Percentiles rank a stretch among this genome's conserved stretches.
Evolutionary conservation across 2,888 invertebrate genomes (phyloP).

Genomic region (Rhagophthalmus giganteus): DNA sequence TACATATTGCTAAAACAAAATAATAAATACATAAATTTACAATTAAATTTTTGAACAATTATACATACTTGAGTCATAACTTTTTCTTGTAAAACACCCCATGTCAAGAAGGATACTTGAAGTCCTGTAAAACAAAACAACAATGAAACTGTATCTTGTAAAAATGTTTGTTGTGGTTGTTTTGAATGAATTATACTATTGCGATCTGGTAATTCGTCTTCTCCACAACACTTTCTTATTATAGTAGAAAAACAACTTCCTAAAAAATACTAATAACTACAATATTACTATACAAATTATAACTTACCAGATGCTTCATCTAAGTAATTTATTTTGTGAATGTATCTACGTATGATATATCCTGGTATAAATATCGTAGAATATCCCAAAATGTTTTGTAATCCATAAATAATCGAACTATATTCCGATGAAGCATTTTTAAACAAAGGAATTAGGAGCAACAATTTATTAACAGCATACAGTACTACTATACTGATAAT

Average conservation of each 20-base stretch:
- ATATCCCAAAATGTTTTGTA: constrained; percentile 84
- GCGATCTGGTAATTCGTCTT: constrained; percentile 56
- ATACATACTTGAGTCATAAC: constrained; percentile 88
- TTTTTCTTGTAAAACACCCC: constrained; percentile 97
- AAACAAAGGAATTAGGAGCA: constrained; percentile 48
- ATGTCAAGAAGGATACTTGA: constrained; percentile 88
- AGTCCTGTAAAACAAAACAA: constrained; percentile 84
- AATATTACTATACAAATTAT: not conserved
- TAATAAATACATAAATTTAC: too few relatives aligned
- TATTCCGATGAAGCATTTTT: constrained; percentile 60
- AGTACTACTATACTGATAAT: constrained; percentile 55
- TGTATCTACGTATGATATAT: constrained; percentile 78
- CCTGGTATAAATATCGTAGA: constrained; percentile 86
- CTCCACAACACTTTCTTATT: constrained; percentile 60
- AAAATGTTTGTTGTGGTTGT: constrained; percentile 55
- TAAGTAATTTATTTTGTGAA: constrained; percentile 75
- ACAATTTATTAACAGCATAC: constrained; percentile 51
- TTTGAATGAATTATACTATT: constrained; percentile 45
- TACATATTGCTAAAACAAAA: constrained; percentile 59
- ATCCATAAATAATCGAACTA: constrained; percentile 75
- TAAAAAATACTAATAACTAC: constrained; percentile 9
- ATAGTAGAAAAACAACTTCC: constrained; percentile 34
- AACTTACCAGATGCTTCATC: constrained; percentile 69
- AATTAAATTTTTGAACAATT: too few relatives aligned
- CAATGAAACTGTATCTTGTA: constrained; percentile 65